Conservation (phyloP, 37 sponge, comb jelly and placozoan species). For the Beroe ovata region DNA sequence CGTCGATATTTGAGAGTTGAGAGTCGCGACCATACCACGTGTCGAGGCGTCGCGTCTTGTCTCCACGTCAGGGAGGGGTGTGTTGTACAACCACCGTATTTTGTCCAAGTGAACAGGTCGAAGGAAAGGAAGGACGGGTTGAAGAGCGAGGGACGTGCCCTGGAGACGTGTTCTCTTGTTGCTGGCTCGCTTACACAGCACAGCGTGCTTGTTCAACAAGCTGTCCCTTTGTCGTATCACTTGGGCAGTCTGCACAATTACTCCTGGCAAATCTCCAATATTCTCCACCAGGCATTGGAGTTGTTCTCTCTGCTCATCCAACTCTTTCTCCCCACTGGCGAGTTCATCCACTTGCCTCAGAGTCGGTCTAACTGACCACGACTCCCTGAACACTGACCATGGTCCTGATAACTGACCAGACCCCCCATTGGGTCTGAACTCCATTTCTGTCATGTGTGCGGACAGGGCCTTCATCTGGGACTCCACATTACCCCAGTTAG, state of each 20-base stretch:
- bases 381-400: not conserved
- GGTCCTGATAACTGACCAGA: not conserved
- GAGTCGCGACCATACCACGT: not conserved
- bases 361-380: constrained; percentile 12
- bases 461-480: constrained; percentile 34
- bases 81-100: constrained; percentile 5
- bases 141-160: not conserved
- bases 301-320: not conserved
- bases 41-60: not conserved
- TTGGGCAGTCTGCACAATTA: not conserved
- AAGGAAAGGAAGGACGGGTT: constrained; percentile 26
- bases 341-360: not conserved
- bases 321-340: not conserved
- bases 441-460: not conserved
- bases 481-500: constrained; percentile 35
- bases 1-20: not conserved
- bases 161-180: not conserved
- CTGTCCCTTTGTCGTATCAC: not conserved
- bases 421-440: not conserved
- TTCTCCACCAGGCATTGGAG: constrained; percentile 9
- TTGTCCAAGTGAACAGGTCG: not conserved
- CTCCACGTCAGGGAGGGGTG: constrained; percentile 27
- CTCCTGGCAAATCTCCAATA: not conserved
- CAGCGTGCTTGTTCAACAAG: constrained; percentile 10
- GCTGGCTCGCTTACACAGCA: constrained; percentile 50